Base-by-base conservation (phyloP, 1,140 invertebrate species). In the Gryllus bimaculatus region DNA sequence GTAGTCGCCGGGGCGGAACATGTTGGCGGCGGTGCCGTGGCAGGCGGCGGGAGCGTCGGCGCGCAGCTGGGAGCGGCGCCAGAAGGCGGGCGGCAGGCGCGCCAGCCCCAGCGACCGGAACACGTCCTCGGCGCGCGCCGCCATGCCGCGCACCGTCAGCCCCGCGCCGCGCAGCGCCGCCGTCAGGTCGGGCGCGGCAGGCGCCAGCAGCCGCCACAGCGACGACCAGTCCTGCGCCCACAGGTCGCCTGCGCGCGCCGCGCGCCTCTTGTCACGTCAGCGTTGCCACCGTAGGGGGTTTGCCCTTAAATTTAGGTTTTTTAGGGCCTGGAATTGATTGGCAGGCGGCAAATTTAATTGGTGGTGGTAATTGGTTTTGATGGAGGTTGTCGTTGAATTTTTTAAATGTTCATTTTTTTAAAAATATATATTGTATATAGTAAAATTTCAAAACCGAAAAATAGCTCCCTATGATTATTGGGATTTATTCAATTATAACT, bases 11-110 rank as follows among this genome's bases (percentile, higher is more conserved):
- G 85, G 81, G 81, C 87, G 86, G 83, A 88, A 93, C 89, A 94
- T 91, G 83, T 94, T 90, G 21, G 90, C 91, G 8, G 93, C 92
- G 0, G 91, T 88, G 20, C 89, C 91, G 82, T 92, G 91, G 83
- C 88, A 93, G 82, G 76, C 54, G 26, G 26, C 82, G 83, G 39
- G 20, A 0, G 54, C 10, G 54, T 66, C 18, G 10, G 8, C 83
- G 20, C 84, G 83, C 81, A 91, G 88, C n/a, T 88, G 84, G 0
- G 91, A 92, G 80, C 89, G 84, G 47, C 86, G 83, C 91, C 91
- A 92, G 85, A 92, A 92, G 73, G 84, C 84, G 7, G 85, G 80
- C 0, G 90, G 87, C 89, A 92, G 89, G 13, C 84, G 82, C 0
- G 87, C 86, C 73, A 92, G 83, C 39, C 90, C 90, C 18, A 93